phyloP scores from a whole-genome alignment of 2,888 invertebrate species.

The Erebia epiphron region DNA sequence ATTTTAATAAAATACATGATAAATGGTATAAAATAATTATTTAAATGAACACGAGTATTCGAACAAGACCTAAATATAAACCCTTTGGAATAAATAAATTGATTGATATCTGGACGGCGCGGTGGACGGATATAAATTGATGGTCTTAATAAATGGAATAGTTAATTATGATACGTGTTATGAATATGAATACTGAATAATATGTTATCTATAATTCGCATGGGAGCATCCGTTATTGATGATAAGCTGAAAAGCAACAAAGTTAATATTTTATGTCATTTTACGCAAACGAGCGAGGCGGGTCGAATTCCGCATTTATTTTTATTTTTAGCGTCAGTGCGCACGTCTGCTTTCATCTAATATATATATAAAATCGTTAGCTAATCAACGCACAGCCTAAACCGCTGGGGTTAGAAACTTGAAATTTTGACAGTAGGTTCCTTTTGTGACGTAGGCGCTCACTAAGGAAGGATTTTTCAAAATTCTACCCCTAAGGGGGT shows the following conservation, averaged over 20 bases:
- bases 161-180: not conserved
- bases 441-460: no score
- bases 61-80: no score
- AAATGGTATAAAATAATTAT: no score
- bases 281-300: not conserved
- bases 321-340: conserved; percentile 14
- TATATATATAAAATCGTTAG: no score
- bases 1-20: not conserved
- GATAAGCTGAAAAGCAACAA: conserved; percentile 7
- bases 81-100: no score
- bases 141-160: not conserved
- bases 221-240: conserved; percentile 27
- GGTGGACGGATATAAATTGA: not conserved
- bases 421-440: no score
- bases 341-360: no score
- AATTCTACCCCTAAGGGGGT: no score
- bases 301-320: conserved; percentile 14
- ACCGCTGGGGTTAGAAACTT: no score
- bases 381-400: no score
- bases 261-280: conserved; percentile 9
- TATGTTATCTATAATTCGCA: conserved; percentile 14
- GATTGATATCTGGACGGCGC: not conserved
- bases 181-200: not conserved
- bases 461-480: no score
- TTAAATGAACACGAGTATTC: no score